Evolutionary conservation across 2,888 invertebrate genomes (phyloP), one percentile per base, ranked within the genome.

Genomic region (Athrips mouffetella): DNA sequence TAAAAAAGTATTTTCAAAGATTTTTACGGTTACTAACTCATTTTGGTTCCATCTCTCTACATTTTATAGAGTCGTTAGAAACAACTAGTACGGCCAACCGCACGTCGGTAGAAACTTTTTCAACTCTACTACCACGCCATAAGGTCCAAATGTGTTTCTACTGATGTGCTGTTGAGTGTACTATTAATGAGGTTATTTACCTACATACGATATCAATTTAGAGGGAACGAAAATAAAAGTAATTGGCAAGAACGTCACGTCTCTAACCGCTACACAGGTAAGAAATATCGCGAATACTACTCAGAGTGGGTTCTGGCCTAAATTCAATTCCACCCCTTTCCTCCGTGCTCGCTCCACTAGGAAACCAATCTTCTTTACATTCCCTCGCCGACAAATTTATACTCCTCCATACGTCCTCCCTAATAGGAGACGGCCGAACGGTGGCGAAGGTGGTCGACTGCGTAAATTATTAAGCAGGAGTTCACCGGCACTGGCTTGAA

Each of bases 311-410:
- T 78, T 76, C 73, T 73, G 76, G 80, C 83, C 83, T 81, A 83
- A 85, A 85, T 85, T 83, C 82, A 82, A 84, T 86, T 84, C 76
- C 80, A 80, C 81, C 82, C 82, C 77, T 78, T 80, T 79, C 70
- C 76, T 73, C 75, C 69, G 71, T 68, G 60, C 73, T 74, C 78
- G 72, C 71, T 74, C 77, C 73, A 73, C 74, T 76, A 77, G 71
- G 80, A 82, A 86, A 85, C 80, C 84, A 85, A 86, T 84, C 83
- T 85, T 81, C 84, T 83, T 83, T 83, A 84, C 84, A 83, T 85
- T 85, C 82, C 80, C 81, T 80, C 72, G 83, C 74, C 81, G 83
- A 85, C 82, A 82, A 86, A 85, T 85, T 83, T 87, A 86, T 84
- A 82, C 80, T 79, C 76, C 76, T 78, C 80, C 78, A 77, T 80